These are phyloP conservation scores for Pitangus sulphuratus DNA, from an alignment of 2,797 vertebrate species.

Conservation along the genomic window DNA sequence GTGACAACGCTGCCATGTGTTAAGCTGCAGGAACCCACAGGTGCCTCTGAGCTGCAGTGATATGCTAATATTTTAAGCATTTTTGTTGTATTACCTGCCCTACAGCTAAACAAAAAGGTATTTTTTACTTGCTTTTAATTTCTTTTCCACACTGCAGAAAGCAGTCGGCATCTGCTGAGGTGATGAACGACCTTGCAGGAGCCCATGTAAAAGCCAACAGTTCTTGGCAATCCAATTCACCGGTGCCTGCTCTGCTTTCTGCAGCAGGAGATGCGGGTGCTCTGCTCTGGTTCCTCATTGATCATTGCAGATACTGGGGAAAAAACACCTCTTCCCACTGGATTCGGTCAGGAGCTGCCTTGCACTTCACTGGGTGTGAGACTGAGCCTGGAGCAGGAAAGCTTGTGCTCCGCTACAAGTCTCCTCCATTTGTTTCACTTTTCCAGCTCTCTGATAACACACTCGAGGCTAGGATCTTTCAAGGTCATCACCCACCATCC, in stretches of 20 bases:
- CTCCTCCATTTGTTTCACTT: neutral
- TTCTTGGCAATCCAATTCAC: neutral
- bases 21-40: neutral
- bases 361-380: neutral
- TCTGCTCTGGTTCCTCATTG: neutral
- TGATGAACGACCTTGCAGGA: neutral
- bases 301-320: neutral
- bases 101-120: constrained; percentile 6
- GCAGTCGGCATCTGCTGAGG: fast-evolving
- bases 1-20: neutral
- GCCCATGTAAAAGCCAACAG: neutral
- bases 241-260: neutral
- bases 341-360: neutral
- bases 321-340: neutral
- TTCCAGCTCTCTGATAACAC: neutral
- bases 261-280: neutral
- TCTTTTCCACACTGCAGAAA: constrained; percentile 4
- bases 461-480: neutral
- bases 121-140: constrained; percentile 21
- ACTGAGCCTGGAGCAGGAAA: neutral
- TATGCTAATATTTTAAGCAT: constrained; percentile 4
- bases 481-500: neutral
- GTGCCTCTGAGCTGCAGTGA: neutral
- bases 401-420: neutral
- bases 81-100: constrained; percentile 40